Evolutionary conservation across 2,113 vertebrate genomes (phyloP), one percentile per base, ranked within the genome.

Genomic region (Austrofundulus limnaeus): DNA sequence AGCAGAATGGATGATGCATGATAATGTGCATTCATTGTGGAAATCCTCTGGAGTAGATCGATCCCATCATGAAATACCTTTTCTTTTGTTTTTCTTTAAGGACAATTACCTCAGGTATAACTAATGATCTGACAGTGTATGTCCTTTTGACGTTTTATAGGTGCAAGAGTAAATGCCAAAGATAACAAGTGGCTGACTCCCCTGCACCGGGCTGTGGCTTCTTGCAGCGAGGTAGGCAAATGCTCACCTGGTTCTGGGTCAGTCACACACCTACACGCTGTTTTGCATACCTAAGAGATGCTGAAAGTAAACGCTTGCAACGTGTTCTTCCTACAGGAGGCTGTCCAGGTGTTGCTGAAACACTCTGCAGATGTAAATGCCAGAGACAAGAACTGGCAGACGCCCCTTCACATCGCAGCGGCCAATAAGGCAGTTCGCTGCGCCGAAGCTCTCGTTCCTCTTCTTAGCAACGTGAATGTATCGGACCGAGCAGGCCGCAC

Each of bases 141-240:
- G 0, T 68, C 54, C 54, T 24, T 70, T 51, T 82, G 16, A 70
- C 42, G n/a, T 66, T 34, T 34, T 66, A n/a, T 63, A 98, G 97
- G 97, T 93, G 97, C 95, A 90, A 95, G 97, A 94, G 97, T 98
- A 92, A 99, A 99, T 95, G 96, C 97, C 95, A 99, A 99, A 97
- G 97, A 99, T 93, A 98, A 94, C 94, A 99, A 98, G 93, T 99
- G 97, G 97, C 95, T 99, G 87, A 98, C 96, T 91, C 97, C 97
- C 90, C 94, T 99, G 88, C 97, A 99, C 88, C 94, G 97, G 88
- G 96, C 97, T 65, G 96, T 98, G 89, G 97, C 97, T 69, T 98
- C 97, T 84, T 96, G 97, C 91, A 98, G 96, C 85, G 97, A 99
- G 95, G 97, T 98, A 95, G 54, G 66, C 38, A 53, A 48, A 61